phyloP scores from a whole-genome alignment of 2,797 vertebrate genomes.

The Glossophaga mutica region DNA sequence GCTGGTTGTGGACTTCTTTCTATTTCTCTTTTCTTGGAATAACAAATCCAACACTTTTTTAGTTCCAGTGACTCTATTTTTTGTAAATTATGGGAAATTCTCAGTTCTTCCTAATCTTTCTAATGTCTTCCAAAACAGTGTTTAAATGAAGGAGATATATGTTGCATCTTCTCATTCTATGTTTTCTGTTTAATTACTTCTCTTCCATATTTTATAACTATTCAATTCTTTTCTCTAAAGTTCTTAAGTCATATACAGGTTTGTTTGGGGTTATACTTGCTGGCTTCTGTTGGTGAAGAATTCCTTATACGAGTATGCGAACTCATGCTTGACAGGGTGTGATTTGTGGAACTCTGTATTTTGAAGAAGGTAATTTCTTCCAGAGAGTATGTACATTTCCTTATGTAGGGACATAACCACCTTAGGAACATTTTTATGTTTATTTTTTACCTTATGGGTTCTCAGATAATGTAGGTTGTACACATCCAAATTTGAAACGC shows the following conservation, averaged over 20 bases:
- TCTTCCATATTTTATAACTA: neutral
- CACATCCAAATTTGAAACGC: neutral
- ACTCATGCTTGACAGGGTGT: neutral
- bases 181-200: neutral
- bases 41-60: neutral
- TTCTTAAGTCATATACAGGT: neutral
- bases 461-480: neutral
- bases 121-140: neutral
- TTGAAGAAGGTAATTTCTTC: conserved; percentile 11
- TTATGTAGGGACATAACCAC: neutral
- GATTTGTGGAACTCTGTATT: neutral
- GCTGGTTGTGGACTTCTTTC: neutral
- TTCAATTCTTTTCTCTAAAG: neutral
- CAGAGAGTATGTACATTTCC: neutral
- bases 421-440: neutral
- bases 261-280: neutral
- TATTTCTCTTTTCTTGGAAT: neutral
- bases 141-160: neutral
- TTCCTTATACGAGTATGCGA: neutral
- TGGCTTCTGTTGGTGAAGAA: neutral
- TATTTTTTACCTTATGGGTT: neutral
- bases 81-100: neutral
- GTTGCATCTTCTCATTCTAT: neutral
- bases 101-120: neutral
- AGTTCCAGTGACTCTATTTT: neutral